These are phyloP conservation scores for Thamnaconus septentrionalis DNA, from an alignment of 2,113 vertebrate species.

Conservation along the genomic window DNA sequence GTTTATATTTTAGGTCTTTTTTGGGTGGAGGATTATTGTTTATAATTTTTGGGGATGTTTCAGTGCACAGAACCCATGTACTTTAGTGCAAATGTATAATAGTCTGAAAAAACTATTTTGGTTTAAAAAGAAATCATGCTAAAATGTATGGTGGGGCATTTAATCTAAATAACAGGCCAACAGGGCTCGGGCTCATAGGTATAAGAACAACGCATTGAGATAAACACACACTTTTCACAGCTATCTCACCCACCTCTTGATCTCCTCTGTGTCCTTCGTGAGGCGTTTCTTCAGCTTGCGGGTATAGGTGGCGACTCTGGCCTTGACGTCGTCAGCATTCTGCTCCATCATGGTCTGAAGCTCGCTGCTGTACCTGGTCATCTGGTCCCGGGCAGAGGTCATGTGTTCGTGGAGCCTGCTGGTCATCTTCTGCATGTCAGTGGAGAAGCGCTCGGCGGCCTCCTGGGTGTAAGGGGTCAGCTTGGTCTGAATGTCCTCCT, in stretches of 20 bases:
- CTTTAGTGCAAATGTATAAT: no score
- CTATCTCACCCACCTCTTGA: conserved; percentile 64
- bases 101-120: no score
- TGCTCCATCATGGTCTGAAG: conserved; percentile 72
- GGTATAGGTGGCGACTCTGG: conserved; percentile 54
- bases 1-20: no score
- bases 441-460: conserved; percentile 24
- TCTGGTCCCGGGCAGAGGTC: conserved; percentile 53
- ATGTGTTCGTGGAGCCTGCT: conserved; percentile 63
- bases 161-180: no score
- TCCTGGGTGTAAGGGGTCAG: conserved; percentile 68
- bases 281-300: conserved; percentile 80
- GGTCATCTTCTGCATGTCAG: conserved; percentile 60
- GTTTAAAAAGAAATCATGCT: no score
- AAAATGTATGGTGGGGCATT: no score
- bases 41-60: no score
- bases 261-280: conserved; percentile 72
- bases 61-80: no score
- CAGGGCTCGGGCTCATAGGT: no score
- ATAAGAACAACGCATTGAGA: no score
- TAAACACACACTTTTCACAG: neutral
- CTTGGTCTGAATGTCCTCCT: conserved; percentile 60
- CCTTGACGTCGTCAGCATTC: conserved; percentile 63
- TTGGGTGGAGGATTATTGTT: no score
- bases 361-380: conserved; percentile 68